Conservation (phyloP, 2,797 vertebrate species). For the Gymnothorax javanicus region DNA sequence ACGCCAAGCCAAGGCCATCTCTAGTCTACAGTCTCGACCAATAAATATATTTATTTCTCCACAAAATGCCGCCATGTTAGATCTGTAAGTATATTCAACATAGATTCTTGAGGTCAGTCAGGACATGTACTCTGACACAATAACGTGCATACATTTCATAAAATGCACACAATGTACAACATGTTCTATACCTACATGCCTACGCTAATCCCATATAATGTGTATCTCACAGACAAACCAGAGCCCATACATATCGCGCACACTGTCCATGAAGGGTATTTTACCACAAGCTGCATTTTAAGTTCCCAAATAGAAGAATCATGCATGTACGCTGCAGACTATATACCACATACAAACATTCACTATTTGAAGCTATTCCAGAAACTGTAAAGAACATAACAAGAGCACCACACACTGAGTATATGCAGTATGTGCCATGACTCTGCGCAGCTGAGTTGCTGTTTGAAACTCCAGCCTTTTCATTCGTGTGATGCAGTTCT, state of each 20-base stretch:
- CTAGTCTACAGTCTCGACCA: not conserved
- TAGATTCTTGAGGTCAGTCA: not conserved
- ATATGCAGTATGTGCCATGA: not conserved
- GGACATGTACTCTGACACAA: not conserved
- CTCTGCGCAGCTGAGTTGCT: not conserved
- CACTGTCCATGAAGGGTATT: not conserved
- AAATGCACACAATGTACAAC: not conserved
- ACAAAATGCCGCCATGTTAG: not conserved
- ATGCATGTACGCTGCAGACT: not conserved
- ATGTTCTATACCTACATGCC: not conserved
- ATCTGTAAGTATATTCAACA: not conserved
- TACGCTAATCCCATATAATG: not conserved
- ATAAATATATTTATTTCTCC: not conserved
- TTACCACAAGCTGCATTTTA: not conserved
- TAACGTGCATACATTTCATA: not conserved
- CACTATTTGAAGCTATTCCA: not conserved
- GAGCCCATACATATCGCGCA: not conserved
- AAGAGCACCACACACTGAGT: not conserved
- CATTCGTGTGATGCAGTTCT: not conserved
- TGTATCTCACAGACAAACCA: not conserved
- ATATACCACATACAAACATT: not conserved
- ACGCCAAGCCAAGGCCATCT: slow-evolving; percentile 11
- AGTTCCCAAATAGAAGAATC: not conserved
- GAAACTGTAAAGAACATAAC: not conserved
- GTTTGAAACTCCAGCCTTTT: not conserved